Evolutionary conservation across 2,797 vertebrate species (phyloP).

Genomic region (Peromyscus attwateri): DNA sequence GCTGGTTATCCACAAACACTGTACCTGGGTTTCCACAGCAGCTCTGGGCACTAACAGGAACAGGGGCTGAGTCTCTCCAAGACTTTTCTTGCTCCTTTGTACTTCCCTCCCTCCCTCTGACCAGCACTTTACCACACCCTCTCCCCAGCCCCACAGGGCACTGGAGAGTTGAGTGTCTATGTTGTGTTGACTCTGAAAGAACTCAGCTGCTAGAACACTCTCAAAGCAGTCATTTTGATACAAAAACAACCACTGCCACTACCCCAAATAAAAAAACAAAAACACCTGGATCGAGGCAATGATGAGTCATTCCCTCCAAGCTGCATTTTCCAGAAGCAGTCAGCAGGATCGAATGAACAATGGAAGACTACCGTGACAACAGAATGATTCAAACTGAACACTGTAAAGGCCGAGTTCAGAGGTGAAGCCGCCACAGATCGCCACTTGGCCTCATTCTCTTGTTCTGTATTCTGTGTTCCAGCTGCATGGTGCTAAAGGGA

Average conservation of each 20-base stretch:
- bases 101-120: background rate
- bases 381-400: background rate
- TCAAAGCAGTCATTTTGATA: constrained; percentile 12
- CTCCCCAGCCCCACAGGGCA: accelerated
- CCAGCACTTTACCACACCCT: background rate
- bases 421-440: constrained; percentile 48
- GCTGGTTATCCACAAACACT: background rate
- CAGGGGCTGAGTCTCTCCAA: background rate
- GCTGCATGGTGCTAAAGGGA: background rate
- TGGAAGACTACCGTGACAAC: constrained; percentile 31
- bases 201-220: background rate
- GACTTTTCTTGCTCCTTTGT: background rate
- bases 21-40: background rate
- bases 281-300: background rate
- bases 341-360: constrained; percentile 48
- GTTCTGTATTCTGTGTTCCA: background rate
- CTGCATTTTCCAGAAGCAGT: constrained; percentile 62
- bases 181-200: constrained; percentile 4
- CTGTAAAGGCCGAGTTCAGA: constrained; percentile 22
- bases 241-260: background rate
- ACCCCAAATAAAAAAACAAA: background rate
- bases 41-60: background rate
- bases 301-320: constrained; percentile 56
- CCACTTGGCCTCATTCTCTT: constrained; percentile 18
- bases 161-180: background rate